Base-by-base conservation (phyloP, 2,113 vertebrate genomes). In the Peucedramus taeniatus region DNA sequence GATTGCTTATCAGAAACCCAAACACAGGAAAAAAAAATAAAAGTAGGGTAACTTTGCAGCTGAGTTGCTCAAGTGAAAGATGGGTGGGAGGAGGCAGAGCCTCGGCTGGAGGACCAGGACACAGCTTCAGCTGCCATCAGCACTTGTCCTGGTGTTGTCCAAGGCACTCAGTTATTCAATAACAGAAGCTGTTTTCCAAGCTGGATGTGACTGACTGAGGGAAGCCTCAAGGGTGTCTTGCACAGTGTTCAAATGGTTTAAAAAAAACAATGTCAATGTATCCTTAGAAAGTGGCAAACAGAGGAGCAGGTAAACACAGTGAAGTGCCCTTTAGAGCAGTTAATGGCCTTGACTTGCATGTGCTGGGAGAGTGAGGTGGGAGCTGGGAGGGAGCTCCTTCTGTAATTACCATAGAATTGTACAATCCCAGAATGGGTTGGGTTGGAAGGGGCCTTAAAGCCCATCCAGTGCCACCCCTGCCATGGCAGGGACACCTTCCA, bases 221-320 rank as follows among this genome's bases (percentile, higher is more conserved):
- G 90, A n/a, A 13, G 63, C 51, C 56, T 72, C 54, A 20, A 80
- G 63, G 27, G n/a, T 80, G 89, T 97, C 96, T 97, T 98, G 88
- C 69, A 70, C 95, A 51, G 84, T 51, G 37, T 66, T 91, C 94
- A 91, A 94, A 95, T 97, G 97, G 97, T 97, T 90, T 96, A 94
- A 87, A 86, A 89, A 45, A 96, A 90, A 96, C 94, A 95, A 23
- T 80, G 64, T 98, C 98, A 98, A 96, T 89, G 98, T 98, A 65
- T 95, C 59, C 89, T 97, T 95, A 74, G 39, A 93, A 96, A 97
- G 97, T 96, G 97, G 97, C 97, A 97, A 96, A 97, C 84, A 97
- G 97, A 98, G 98, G 98, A 98, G 98, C 97, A 97, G 97, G 97
- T 97, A 92, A 98, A 90, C 97, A 97, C 96, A 97, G 97, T 95